Evolutionary conservation across 1,140 invertebrate species (phyloP).

Genomic region (Lethrus apterus): DNA sequence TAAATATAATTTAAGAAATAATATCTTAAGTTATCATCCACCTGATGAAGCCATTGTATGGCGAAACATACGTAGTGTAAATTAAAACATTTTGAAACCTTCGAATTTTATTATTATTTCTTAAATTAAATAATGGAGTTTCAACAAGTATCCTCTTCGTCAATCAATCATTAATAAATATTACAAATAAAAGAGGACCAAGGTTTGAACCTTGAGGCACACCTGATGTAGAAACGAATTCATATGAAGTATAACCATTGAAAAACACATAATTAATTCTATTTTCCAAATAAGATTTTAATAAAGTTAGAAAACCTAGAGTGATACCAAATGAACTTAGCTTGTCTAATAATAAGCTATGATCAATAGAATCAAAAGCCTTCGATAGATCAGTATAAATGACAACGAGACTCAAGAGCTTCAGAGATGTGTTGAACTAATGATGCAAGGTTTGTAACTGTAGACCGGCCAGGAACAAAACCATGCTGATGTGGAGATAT

Average conservation of each 20-base stretch:
- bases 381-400: constrained; percentile 1
- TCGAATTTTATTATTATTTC: too few relatives aligned
- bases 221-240: background rate
- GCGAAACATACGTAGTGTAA: too few relatives aligned
- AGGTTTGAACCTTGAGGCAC: constrained; percentile 6
- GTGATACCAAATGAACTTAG: constrained; percentile 1
- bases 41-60: too few relatives aligned
- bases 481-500: constrained; percentile 1
- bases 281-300: constrained; percentile 1
- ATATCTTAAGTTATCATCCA: too few relatives aligned
- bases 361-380: constrained; percentile 1
- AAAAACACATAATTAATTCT: background rate
- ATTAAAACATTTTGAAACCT: too few relatives aligned
- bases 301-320: background rate
- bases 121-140: too few relatives aligned
- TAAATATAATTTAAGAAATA: too few relatives aligned
- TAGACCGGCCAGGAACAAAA: background rate
- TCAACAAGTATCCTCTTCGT: too few relatives aligned
- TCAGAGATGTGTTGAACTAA: background rate
- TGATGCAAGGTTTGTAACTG: background rate
- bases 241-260: background rate
- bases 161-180: constrained; percentile 8
- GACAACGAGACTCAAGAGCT: background rate
- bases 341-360: background rate
- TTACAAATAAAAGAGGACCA: background rate